phyloP scores from a whole-genome alignment of 2,797 vertebrate genomes.

The Sebastes jordani region DNA sequence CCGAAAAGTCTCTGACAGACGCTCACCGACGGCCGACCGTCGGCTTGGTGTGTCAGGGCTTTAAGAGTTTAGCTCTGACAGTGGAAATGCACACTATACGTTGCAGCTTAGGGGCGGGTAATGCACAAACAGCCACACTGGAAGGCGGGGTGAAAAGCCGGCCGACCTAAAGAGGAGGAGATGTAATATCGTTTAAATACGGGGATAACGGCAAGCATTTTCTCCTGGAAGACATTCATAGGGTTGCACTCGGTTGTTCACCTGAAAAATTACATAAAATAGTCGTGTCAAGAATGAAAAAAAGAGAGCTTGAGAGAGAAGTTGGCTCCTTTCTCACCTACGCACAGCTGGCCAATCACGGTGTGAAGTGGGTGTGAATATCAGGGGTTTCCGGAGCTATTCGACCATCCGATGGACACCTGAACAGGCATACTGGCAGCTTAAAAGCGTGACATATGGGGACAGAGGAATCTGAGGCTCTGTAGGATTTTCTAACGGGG shows the following conservation, averaged over 20 bases:
- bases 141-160: background rate
- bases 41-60: no score
- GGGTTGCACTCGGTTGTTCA: no score
- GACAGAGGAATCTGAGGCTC: background rate
- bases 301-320: no score
- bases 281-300: no score
- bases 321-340: background rate
- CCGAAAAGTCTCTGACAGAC: no score
- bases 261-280: no score
- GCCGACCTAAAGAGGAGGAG: background rate
- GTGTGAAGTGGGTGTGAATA: background rate
- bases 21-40: no score
- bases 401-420: background rate
- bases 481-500: background rate
- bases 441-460: background rate
- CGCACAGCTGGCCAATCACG: background rate
- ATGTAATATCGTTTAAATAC: background rate
- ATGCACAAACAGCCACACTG: background rate
- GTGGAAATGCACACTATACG: no score
- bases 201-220: background rate
- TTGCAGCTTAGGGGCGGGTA: background rate
- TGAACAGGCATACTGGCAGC: background rate
- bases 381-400: background rate
- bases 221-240: no score
- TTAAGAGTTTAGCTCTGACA: no score